Evolutionary conservation across 1,140 invertebrate genomes (phyloP).

Genomic region (Harlomillsia oculata): DNA sequence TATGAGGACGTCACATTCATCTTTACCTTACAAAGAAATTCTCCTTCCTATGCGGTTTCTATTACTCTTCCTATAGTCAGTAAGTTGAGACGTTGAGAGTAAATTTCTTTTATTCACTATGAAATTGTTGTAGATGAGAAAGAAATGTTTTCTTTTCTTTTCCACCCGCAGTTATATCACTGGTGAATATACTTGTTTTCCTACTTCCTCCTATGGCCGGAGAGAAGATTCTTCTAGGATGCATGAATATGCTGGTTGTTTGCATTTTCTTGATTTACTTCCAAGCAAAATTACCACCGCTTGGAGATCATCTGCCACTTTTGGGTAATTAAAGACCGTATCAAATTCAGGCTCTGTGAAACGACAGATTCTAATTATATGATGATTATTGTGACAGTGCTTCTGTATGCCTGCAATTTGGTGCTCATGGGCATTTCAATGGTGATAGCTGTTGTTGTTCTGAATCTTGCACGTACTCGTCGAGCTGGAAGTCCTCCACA

Average conservation of each 20-base stretch:
- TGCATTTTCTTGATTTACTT: conserved; percentile 55
- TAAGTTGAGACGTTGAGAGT: conserved; percentile 36
- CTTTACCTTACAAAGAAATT: conserved; percentile 47
- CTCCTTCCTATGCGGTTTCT: conserved; percentile 51
- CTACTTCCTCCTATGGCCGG: conserved; percentile 56
- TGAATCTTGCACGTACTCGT: conserved; percentile 47
- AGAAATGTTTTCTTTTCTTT: conserved; percentile 26
- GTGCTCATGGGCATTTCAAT: conserved; percentile 52
- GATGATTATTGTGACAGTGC: conserved; percentile 43
- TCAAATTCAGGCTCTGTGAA: not conserved
- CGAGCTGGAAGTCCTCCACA: conserved; percentile 47
- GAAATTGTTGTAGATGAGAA: not conserved
- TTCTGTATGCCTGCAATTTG: conserved; percentile 49
- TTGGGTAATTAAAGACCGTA: conserved; percentile 46
- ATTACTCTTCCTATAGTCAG: conserved; percentile 52
- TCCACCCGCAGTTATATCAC: conserved; percentile 51
- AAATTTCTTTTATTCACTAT: not conserved
- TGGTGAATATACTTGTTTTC: conserved; percentile 52
- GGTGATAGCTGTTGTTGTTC: conserved; percentile 52
- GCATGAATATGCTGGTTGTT: conserved; percentile 48
- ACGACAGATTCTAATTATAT: not conserved
- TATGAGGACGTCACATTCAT: conserved; percentile 49
- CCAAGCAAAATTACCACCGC: conserved; percentile 49
- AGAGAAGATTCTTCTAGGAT: conserved; percentile 54
- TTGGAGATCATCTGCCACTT: conserved; percentile 52